Percentiles rank a stretch among this genome's conserved stretches.
phyloP scores from a whole-genome alignment of 30 jellyfish, hydroid and myxozoan genomes.

The Rhopilema esculentum region DNA sequence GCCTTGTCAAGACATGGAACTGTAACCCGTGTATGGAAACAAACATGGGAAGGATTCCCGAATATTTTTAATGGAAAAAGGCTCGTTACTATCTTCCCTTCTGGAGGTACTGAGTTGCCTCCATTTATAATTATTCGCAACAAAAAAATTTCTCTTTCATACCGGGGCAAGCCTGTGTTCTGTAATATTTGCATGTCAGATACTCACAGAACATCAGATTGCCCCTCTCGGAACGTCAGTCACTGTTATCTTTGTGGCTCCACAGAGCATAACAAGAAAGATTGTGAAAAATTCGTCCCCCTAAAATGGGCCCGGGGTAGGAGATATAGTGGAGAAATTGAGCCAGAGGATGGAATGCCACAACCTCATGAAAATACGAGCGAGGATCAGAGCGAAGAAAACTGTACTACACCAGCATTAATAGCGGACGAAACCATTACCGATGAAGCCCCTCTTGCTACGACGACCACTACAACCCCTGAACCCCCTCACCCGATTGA shows the following conservation, averaged over 20 bases:
- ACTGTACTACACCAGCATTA: too few species aligned
- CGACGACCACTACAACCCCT: not conserved
- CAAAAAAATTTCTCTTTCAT: not conserved
- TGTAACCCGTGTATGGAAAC: not conserved
- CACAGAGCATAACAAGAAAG: not conserved
- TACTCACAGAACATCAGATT: not conserved
- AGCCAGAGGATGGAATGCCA: not conserved
- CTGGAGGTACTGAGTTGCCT: not conserved
- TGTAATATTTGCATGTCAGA: not conserved
- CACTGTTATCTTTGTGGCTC: not conserved
- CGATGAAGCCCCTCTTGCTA: not conserved
- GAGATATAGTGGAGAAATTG: not conserved
- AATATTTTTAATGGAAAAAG: not conserved
- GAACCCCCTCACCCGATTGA: not conserved
- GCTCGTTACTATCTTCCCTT: not conserved
- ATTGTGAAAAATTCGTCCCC: not conserved
- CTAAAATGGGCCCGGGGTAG: not conserved
- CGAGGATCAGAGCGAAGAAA: not conserved
- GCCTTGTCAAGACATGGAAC: not conserved
- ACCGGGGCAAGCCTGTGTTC: not conserved
- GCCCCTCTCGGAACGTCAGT: not conserved
- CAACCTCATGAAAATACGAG: not conserved
- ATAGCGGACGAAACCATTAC: too few species aligned
- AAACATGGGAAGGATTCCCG: conserved; percentile 8
- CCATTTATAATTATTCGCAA: not conserved